These are phyloP conservation scores for Littorina saxatilis DNA, from an alignment of 1,140 invertebrate genomes.

Conservation along the genomic window DNA sequence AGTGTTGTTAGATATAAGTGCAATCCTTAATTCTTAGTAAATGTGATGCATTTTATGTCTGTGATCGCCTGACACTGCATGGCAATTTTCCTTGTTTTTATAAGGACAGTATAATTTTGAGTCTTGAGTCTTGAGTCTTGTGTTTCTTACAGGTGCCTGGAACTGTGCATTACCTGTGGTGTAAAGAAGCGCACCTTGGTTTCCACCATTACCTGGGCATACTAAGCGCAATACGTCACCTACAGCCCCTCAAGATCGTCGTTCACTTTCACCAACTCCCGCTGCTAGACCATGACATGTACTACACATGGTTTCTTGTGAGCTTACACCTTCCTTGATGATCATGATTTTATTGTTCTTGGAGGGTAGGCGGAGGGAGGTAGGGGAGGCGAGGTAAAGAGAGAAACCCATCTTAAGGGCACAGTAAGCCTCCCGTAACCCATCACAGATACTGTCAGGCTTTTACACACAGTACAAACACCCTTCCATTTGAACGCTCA, in stretches of 20 bases:
- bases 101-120: too few species aligned
- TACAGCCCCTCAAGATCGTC: conserved; percentile 32
- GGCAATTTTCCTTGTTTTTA: too few species aligned
- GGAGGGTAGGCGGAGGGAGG: not conserved
- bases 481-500: too few species aligned
- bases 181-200: not conserved
- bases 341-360: not conserved
- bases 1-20: too few species aligned
- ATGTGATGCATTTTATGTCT: too few species aligned
- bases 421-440: too few species aligned
- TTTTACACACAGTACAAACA: too few species aligned
- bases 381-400: not conserved
- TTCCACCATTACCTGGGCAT: conserved; percentile 26
- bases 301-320: conserved; percentile 42
- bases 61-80: too few species aligned
- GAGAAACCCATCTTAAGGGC: too few species aligned
- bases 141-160: not conserved
- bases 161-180: conserved; percentile 3
- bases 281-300: conserved; percentile 15
- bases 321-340: not conserved
- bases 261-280: conserved; percentile 35
- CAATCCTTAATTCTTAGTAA: too few species aligned
- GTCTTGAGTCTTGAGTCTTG: too few species aligned
- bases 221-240: not conserved
- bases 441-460: too few species aligned